Evolutionary conservation across 1,140 invertebrate species (phyloP).

Genomic region (Plodia interpunctella): DNA sequence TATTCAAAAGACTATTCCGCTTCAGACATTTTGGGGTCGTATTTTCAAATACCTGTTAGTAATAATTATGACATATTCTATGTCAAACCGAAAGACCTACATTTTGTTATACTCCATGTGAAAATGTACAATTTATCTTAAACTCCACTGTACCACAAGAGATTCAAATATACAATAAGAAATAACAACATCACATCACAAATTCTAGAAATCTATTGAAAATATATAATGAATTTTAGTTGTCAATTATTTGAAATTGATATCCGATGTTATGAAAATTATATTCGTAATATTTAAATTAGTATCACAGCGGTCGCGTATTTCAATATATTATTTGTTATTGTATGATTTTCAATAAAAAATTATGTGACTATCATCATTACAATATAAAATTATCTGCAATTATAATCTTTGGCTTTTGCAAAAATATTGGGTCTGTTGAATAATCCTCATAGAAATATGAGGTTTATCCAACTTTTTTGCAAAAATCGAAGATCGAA

Average conservation of each 20-base stretch:
- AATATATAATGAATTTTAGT: slow-evolving; percentile 2
- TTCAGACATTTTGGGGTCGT: no score
- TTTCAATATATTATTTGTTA: slow-evolving; percentile 2
- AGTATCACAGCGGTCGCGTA: slow-evolving; percentile 9
- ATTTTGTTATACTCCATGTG: background rate
- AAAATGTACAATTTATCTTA: background rate
- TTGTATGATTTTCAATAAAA: background rate
- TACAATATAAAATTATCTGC: no score
- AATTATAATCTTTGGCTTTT: no score
- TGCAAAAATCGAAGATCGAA: no score
- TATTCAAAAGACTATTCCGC: no score
- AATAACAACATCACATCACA: background rate
- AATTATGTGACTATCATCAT: no score
- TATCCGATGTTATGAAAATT: background rate
- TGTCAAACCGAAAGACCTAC: no score
- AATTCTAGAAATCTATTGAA: background rate
- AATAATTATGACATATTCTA: no score
- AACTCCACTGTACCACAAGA: background rate
- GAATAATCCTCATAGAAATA: no score
- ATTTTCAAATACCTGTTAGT: no score
- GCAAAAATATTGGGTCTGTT: no score
- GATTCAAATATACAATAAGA: slow-evolving; percentile 6
- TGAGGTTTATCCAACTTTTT: no score
- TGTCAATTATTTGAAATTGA: slow-evolving; percentile 1
- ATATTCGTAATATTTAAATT: slow-evolving; percentile 2